A percentile compares a stretch with the other conserved stretches of the same genome.
Evolutionary conservation across 2,888 invertebrate genomes (phyloP).

Genomic region (Trachelus iudaicus): DNA sequence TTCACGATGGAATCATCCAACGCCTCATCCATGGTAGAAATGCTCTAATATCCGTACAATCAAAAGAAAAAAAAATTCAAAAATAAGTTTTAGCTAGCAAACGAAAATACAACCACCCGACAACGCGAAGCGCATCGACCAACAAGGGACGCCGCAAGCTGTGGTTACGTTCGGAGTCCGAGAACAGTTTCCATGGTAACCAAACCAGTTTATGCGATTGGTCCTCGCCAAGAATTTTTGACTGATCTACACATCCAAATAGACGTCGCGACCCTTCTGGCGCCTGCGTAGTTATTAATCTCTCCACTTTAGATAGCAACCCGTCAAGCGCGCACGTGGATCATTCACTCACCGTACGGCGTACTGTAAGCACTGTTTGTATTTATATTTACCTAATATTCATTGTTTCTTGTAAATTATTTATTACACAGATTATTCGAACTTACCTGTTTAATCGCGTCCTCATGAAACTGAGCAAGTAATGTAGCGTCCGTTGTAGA

Average conservation of each 20-base stretch:
- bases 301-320: neutral
- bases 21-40: slow-evolving; percentile 43
- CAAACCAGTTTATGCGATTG: neutral
- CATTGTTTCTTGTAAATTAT: neutral
- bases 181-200: neutral
- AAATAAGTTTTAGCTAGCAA: neutral
- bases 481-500: slow-evolving; percentile 71
- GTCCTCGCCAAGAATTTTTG: neutral
- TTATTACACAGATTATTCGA: neutral
- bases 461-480: slow-evolving; percentile 81
- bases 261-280: neutral
- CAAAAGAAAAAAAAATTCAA: neutral
- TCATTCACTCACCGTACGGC: neutral
- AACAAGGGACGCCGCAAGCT: neutral
- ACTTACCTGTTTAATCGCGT: slow-evolving; percentile 76
- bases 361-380: neutral
- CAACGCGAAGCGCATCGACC: neutral
- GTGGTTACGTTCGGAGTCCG: neutral
- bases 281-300: neutral
- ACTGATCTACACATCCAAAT: neutral
- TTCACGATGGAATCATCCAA: slow-evolving; percentile 50
- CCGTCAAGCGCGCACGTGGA: neutral
- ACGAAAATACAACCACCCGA: neutral
- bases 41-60: neutral
- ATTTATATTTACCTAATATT: neutral